Conservation (phyloP, 2,888 invertebrate species). For the Drosophila prolongata region DNA sequence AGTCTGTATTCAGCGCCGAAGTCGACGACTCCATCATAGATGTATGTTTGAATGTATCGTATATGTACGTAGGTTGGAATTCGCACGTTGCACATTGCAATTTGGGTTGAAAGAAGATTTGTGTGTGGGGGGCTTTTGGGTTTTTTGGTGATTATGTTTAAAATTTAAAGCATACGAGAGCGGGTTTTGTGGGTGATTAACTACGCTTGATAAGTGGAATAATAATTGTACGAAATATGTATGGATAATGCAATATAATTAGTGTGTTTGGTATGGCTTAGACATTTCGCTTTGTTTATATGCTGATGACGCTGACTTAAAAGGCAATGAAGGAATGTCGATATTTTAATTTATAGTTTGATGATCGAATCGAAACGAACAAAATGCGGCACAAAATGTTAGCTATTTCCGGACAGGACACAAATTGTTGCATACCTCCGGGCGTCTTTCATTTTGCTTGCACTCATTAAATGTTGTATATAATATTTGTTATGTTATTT, state of each 20-base stretch:
- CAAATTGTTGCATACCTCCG: constrained; percentile 19
- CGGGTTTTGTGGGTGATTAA: constrained; percentile 61
- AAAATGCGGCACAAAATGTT: constrained; percentile 29
- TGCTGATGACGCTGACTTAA: constrained; percentile 73
- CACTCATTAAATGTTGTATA: constrained; percentile 41
- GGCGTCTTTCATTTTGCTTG: constrained; percentile 36
- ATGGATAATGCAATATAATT: constrained; percentile 73
- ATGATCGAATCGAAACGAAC: constrained; percentile 34
- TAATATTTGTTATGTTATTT: constrained; percentile 39
- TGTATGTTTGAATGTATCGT: constrained; percentile 41
- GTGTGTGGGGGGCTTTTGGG: neutral
- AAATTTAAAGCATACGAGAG: constrained; percentile 63
- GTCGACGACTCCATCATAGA: constrained; percentile 68
- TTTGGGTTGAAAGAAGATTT: constrained; percentile 36
- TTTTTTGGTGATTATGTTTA: constrained; percentile 56
- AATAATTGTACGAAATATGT: constrained; percentile 70
- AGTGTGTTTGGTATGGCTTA: constrained; percentile 49
- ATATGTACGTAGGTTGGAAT: constrained; percentile 30
- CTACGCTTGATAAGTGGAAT: constrained; percentile 78
- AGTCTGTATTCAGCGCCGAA: constrained; percentile 77
- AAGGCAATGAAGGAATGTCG: constrained; percentile 72
- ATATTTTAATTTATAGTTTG: constrained; percentile 43
- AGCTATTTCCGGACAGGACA: constrained; percentile 13
- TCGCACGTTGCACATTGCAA: constrained; percentile 39
- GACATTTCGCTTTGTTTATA: constrained; percentile 48